phyloP scores from a whole-genome alignment of 2,888 invertebrate species.

The Drosophila aldrichi region DNA sequence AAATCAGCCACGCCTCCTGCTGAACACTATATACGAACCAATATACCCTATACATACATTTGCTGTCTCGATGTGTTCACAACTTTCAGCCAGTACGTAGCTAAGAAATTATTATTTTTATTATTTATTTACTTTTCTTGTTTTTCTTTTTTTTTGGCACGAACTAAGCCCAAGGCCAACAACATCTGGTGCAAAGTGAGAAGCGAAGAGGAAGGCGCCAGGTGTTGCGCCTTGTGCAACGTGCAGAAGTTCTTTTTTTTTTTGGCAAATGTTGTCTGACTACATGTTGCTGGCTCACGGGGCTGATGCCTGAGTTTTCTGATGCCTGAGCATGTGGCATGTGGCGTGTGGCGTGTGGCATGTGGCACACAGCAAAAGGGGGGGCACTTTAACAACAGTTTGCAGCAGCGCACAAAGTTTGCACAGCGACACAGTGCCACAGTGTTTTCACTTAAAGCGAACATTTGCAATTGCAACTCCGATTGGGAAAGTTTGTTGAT shows the following conservation, averaged over 20 bases:
- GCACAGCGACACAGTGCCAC: background rate
- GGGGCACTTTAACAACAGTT: constrained; percentile 5
- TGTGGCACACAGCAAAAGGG: constrained; percentile 7
- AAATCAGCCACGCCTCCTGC: background rate
- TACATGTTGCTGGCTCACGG: constrained; percentile 44
- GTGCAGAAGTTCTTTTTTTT: constrained; percentile 4
- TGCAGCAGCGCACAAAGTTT: constrained; percentile 6
- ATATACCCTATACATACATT: background rate
- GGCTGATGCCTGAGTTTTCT: constrained; percentile 28
- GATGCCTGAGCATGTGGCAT: constrained; percentile 15
- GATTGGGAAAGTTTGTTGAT: background rate
- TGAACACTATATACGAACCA: background rate
- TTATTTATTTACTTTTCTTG: constrained; percentile 1
- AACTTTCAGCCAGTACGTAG: constrained; percentile 16
- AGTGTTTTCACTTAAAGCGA: constrained; percentile 5
- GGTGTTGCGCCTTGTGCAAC: constrained; percentile 26
- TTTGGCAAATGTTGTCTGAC: constrained; percentile 19
- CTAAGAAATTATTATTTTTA: constrained; percentile 18
- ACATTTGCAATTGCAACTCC: background rate
- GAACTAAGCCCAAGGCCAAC: constrained; percentile 30
- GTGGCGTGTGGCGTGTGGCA: constrained; percentile 13
- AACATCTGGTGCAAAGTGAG: constrained; percentile 6
- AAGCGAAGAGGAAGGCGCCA: background rate
- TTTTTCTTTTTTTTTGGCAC: constrained; percentile 6
- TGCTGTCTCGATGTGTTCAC: background rate